phyloP scores from a whole-genome alignment of 2,113 vertebrate genomes.

The Junco hyemalis region DNA sequence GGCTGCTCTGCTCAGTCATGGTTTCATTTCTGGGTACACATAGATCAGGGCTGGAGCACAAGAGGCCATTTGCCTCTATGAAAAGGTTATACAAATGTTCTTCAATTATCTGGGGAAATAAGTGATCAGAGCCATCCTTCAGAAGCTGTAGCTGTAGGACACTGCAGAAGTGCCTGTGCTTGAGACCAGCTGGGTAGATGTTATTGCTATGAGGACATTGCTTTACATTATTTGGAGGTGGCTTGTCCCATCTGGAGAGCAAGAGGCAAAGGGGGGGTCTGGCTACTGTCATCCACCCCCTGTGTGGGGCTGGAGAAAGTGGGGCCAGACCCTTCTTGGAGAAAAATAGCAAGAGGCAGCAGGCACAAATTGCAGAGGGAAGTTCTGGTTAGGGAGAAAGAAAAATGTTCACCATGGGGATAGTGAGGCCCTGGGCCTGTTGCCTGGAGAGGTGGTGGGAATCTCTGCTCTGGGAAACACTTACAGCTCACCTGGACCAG shows the following conservation, averaged over 20 bases:
- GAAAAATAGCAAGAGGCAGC: neutral
- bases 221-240: neutral
- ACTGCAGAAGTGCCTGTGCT: neutral
- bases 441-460: neutral
- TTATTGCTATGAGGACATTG: neutral
- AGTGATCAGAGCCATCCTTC: neutral
- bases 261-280: neutral
- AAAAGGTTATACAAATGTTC: neutral
- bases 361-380: neutral
- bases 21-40: neutral
- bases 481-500: neutral
- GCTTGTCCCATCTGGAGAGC: neutral
- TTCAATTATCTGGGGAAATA: neutral
- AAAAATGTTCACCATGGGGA: neutral
- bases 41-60: neutral
- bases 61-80: neutral
- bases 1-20: neutral
- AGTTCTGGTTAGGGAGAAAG: neutral
- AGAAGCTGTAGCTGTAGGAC: neutral
- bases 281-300: neutral
- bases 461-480: neutral
- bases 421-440: neutral
- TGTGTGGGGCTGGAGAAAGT: rapidly evolving
- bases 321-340: neutral
- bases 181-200: neutral